Conservation (phyloP, 2,888 invertebrate species). For the Calameuta pallipes region DNA sequence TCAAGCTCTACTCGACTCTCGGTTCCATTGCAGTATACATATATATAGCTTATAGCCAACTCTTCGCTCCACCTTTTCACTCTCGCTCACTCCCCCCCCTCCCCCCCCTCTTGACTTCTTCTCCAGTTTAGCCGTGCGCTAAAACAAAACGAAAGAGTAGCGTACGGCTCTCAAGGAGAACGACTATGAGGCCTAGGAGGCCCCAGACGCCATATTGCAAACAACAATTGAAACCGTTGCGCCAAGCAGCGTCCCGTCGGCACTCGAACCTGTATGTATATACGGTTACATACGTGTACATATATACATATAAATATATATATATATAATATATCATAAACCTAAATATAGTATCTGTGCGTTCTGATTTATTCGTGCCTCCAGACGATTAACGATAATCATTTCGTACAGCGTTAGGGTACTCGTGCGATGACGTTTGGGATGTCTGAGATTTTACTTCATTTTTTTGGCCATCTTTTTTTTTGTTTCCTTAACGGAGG, state of each 20-base stretch:
- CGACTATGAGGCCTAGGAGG: slow-evolving; percentile 56
- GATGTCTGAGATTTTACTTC: neutral
- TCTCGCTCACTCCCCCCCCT: slow-evolving; percentile 10
- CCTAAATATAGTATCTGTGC: neutral
- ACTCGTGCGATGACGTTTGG: neutral
- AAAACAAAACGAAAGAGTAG: slow-evolving; percentile 61
- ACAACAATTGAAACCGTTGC: slow-evolving; percentile 64
- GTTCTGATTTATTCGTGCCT: neutral
- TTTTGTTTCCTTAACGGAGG: neutral
- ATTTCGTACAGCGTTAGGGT: neutral
- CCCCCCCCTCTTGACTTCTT: neutral
- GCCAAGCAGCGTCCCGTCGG: slow-evolving; percentile 25
- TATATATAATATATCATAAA: neutral
- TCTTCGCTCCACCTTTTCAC: neutral
- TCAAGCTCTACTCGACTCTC: slow-evolving; percentile 10
- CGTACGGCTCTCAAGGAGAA: slow-evolving; percentile 63
- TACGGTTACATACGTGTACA: neutral
- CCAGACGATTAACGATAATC: neutral
- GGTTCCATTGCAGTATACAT: slow-evolving; percentile 1
- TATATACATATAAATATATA: no score
- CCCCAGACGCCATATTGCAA: slow-evolving; percentile 56
- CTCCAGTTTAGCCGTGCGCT: slow-evolving; percentile 37
- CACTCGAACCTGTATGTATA: neutral
- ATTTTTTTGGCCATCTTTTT: neutral
- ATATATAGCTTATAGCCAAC: neutral